Base-by-base conservation (phyloP, 1,140 invertebrate genomes). In the Drosophila littoralis region DNA sequence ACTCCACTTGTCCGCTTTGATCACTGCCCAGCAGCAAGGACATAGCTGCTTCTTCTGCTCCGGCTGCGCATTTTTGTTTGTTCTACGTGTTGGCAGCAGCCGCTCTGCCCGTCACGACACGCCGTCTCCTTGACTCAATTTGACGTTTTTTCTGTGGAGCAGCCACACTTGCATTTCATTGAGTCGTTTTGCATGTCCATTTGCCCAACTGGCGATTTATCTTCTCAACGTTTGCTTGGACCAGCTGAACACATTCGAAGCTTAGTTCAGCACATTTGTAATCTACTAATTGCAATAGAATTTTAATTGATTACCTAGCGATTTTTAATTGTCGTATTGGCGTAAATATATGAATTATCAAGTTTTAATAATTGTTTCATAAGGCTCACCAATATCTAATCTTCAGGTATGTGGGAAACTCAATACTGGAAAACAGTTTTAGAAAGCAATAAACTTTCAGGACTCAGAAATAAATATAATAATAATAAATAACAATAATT, bases 1-100 rank as follows among this genome's bases (percentile, higher is more conserved):
- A 90, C 69, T 88, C 69, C 74, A 91, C 88, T 91, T 91, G 88
- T 91, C 88, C 79, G 75, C 73, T 85, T 79, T 91, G 83, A 89
- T 77, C 83, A 79, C 76, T 88, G 64, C 40, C 52, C 79, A 45
- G 51, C 46, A 28, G 28, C 54, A 10, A 52, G 50, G 17, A 38
- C 45, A 15, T 42, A 33, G 33, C 32, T 15, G 36, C 36, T 38
- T 10, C 8, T 9, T 8, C 36, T 38, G 36, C 36, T 28, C 22
- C 12, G 5, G n/a, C 51, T 36, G 32, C 13, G 32, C 50, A 35
- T 32, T 15, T 52, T 52, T 45, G 42, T 59, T 59, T 59, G 57
- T 59, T 28, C 78, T 71, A 68, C 70, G 74, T 81, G 81, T 78
- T 79, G 75, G 61, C 84, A 83, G 65, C 65, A 35, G 36, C 22